Percentiles rank a stretch among this genome's conserved stretches.
phyloP scores from a whole-genome alignment of 1,140 invertebrate species.

The Streblospio benedicti region DNA sequence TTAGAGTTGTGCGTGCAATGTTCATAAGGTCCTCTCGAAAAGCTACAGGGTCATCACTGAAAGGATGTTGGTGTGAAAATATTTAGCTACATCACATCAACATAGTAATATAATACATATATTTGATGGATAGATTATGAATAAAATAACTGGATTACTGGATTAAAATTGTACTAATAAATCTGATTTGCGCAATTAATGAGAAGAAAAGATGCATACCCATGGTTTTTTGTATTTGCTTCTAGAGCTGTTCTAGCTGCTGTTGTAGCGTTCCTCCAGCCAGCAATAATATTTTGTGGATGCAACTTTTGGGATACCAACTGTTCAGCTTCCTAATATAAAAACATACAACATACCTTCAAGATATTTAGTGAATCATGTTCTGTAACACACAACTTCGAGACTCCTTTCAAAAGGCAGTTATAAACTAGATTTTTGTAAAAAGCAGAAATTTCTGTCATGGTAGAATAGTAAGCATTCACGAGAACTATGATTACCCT shows the following conservation, averaged over 20 bases:
- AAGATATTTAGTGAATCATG: background rate
- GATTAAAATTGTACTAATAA: too few relatives aligned
- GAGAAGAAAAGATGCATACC: slow-evolving; percentile 43
- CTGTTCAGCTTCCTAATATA: slow-evolving; percentile 74
- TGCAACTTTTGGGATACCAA: slow-evolving; percentile 90
- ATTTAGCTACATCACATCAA: background rate
- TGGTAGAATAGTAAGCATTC: too few relatives aligned
- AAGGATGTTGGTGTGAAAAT: slow-evolving; percentile 9
- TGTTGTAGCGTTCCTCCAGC: slow-evolving; percentile 80
- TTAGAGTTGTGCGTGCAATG: slow-evolving; percentile 93
- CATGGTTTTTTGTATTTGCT: slow-evolving; percentile 68
- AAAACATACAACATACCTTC: background rate
- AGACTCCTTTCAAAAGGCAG: background rate
- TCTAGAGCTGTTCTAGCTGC: slow-evolving; percentile 75
- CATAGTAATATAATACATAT: slow-evolving; percentile 16
- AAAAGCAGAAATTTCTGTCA: too few relatives aligned
- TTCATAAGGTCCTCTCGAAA: slow-evolving; percentile 88
- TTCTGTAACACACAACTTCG: background rate
- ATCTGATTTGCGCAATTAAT: too few relatives aligned
- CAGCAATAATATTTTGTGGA: slow-evolving; percentile 93
- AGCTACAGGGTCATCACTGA: slow-evolving; percentile 62
- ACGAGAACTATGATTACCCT: slow-evolving; percentile 46
- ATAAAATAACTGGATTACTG: slow-evolving; percentile 4
- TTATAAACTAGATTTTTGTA: too few relatives aligned
- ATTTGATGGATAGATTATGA: slow-evolving; percentile 8